These are phyloP conservation scores for Diorhabda carinulata DNA, from an alignment of 1,140 invertebrate species.

Conservation along the genomic window DNA sequence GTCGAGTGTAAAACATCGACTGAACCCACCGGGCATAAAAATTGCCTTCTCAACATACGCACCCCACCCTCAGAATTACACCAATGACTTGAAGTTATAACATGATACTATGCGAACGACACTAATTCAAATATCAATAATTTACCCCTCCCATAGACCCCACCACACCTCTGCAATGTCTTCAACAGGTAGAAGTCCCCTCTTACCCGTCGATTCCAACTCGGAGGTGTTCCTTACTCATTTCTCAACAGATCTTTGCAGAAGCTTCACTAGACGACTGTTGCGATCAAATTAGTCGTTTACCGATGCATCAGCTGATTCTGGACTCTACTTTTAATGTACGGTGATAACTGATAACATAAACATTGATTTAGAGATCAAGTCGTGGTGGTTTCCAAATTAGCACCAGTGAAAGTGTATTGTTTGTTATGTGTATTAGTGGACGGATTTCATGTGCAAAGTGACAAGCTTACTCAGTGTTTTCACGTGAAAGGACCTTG, in stretches of 20 bases:
- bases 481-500: constrained; percentile 24
- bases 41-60: constrained; percentile 6
- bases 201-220: constrained; percentile 27
- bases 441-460: constrained; percentile 20
- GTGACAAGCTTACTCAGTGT: constrained; percentile 17
- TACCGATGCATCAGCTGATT: constrained; percentile 16
- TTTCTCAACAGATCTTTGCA: constrained; percentile 33
- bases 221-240: constrained; percentile 37
- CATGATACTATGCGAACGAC: constrained; percentile 37
- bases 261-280: constrained; percentile 22
- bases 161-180: constrained; percentile 25
- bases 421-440: constrained; percentile 29
- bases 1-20: constrained; percentile 3
- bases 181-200: constrained; percentile 31
- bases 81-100: constrained; percentile 40
- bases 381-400: constrained; percentile 36
- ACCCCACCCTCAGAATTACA: constrained; percentile 29
- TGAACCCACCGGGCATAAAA: constrained; percentile 11
- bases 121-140: constrained; percentile 44
- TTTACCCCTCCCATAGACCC: constrained; percentile 35
- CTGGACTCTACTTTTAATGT: constrained; percentile 14
- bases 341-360: constrained; percentile 31
- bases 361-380: constrained; percentile 21
- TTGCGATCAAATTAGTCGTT: constrained; percentile 5
- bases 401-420: constrained; percentile 40